A percentile compares a stretch with the other conserved stretches of the same genome.
phyloP scores from a whole-genome alignment of 2,797 vertebrate genomes.

The Sciurus carolinensis region DNA sequence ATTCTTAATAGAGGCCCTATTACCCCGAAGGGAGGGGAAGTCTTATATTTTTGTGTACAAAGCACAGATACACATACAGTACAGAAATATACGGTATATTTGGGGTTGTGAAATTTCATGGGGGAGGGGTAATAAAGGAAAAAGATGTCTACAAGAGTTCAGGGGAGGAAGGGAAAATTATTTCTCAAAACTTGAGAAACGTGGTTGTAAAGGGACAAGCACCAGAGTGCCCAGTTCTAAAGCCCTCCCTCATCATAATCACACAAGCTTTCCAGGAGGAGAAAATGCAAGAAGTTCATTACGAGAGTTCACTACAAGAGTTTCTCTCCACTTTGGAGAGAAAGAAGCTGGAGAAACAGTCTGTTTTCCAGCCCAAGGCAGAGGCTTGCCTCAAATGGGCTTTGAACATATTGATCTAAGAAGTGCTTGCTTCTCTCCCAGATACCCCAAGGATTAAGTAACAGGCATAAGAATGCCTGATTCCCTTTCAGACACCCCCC shows the following conservation, averaged over 20 bases:
- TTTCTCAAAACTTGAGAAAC: background rate
- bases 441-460: slow-evolving; percentile 39
- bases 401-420: slow-evolving; percentile 73
- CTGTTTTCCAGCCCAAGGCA: background rate
- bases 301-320: slow-evolving; percentile 14
- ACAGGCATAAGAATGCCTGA: background rate
- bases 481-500: slow-evolving; percentile 3
- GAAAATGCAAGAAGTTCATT: background rate
- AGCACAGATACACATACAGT: background rate
- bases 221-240: background rate
- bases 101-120: background rate
- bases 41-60: background rate
- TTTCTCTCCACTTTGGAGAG: slow-evolving; percentile 16
- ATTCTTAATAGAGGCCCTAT: background rate
- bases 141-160: background rate
- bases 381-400: slow-evolving; percentile 8
- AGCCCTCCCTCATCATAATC: background rate
- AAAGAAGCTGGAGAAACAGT: background rate
- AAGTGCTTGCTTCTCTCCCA: slow-evolving; percentile 54
- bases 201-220: background rate
- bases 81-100: background rate
- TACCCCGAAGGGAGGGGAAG: background rate
- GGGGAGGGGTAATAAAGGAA: background rate
- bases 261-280: background rate
- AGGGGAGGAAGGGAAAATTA: background rate